Evolutionary conservation across 2,797 vertebrate genomes (phyloP), one percentile per base, ranked within the genome.

Genomic region (Schizothorax lantsangensis): DNA sequence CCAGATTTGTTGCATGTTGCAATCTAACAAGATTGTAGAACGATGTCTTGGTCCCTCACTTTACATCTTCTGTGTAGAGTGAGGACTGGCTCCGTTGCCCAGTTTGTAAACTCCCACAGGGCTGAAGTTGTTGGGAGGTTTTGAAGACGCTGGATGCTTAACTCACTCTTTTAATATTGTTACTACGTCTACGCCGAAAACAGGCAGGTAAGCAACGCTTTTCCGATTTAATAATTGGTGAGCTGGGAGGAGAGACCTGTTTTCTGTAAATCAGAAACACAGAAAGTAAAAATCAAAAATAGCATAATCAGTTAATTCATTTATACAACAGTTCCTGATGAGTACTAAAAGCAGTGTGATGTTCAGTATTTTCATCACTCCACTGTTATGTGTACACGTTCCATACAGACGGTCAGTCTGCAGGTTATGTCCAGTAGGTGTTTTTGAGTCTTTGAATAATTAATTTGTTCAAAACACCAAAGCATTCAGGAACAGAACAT

Each of bases 141-240:
- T 64, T 21, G 81, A 45, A 17, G 83, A 49, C 0, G 6, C 64
- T 5, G 0, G 23, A 6, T 40, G 69, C 52, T 95, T 93, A 95
- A 88, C 93, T 87, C 11, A 93, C 91, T 30, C 92, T 93, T 85
- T 95, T 96, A 15, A 94, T 79, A 52, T 88, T 91, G 71, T 62
- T 87, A 75, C 64, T 91, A 78, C 94, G 93, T 86, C 94, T 95
- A 83, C 90, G 92, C 21, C 94, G 92, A 33, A 94, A 88, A 77
- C 92, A 94, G 84, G 91, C 87, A 0, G 92, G 92, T 64, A 93
- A 36, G 30, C 94, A 95, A 26, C 88, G 94, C 89, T 81, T 96
- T 71, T 95, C 94, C 0, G 90, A 85, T 87, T 88, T 93, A 82
- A 52, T 43, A 12, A 81, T 80, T 0, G 93, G 93, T 0, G 92